Conservation (phyloP, 2,888 invertebrate species). For the Tridacna crocea region DNA sequence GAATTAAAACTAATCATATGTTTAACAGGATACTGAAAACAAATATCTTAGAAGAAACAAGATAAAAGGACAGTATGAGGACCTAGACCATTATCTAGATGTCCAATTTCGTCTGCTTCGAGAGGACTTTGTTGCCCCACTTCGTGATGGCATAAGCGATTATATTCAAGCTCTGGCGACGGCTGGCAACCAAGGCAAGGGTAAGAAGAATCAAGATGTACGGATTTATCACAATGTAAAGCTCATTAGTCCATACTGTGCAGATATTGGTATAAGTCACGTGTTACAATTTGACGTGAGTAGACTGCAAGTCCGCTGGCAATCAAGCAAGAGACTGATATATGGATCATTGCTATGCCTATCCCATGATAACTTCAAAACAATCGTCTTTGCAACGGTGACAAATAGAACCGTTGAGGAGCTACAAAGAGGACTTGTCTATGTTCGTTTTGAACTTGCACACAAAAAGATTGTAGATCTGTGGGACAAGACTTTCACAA, state of each 20-base stretch:
- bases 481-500: constrained; percentile 82
- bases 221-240: constrained; percentile 59
- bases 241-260: constrained; percentile 39
- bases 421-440: constrained; percentile 71
- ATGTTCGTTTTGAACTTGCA: constrained; percentile 63
- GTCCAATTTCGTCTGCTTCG: constrained; percentile 90
- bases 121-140: constrained; percentile 92
- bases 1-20: too few relatives aligned
- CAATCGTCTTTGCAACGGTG: constrained; percentile 89
- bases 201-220: constrained; percentile 49
- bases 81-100: constrained; percentile 90
- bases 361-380: constrained; percentile 89
- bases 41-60: constrained; percentile 87
- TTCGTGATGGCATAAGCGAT: constrained; percentile 88
- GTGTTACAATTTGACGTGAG: constrained; percentile 56
- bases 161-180: constrained; percentile 81
- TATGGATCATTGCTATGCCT: constrained; percentile 91
- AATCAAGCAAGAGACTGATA: constrained; percentile 87
- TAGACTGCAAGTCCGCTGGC: constrained; percentile 81
- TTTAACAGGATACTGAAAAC: constrained; percentile 32
- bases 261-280: constrained; percentile 54
- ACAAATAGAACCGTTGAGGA: constrained; percentile 67
- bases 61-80: constrained; percentile 87
- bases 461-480: neutral
- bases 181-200: constrained; percentile 27